Conservation (phyloP, 2,113 vertebrate genomes). For the Eclectus roratus region DNA sequence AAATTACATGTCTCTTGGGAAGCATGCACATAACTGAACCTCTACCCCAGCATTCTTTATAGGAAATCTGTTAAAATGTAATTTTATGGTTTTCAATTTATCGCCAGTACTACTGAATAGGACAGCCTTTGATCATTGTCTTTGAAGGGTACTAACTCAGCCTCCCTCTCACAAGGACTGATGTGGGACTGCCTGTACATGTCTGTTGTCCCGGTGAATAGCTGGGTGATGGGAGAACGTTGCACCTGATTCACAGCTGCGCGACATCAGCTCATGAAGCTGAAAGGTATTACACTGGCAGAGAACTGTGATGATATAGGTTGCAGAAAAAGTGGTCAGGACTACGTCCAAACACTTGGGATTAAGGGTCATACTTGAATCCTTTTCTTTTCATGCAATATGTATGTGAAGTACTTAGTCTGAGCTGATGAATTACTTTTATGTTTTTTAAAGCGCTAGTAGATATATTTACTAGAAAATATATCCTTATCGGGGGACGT, state of each 20-base stretch:
- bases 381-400: not conserved
- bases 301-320: not conserved
- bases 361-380: not conserved
- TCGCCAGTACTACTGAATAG: not conserved
- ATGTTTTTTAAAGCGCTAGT: not conserved
- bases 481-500: not conserved
- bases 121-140: fast-evolving
- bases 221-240: not conserved
- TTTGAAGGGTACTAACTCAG: not conserved
- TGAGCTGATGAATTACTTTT: not conserved
- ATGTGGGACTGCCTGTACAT: not conserved
- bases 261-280: not conserved
- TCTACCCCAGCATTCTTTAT: not conserved
- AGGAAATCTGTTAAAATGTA: not conserved
- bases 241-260: not conserved
- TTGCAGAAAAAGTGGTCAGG: not conserved
- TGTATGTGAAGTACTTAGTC: fast-evolving
- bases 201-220: not conserved
- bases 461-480: not conserved
- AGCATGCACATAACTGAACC: not conserved
- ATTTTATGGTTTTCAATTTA: not conserved
- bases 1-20: not conserved
- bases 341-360: not conserved
- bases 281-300: not conserved
- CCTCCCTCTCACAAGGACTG: not conserved